A percentile compares a stretch with the other conserved stretches of the same genome.
phyloP scores from a whole-genome alignment of 2,888 invertebrate genomes.

The Caenorhabditis sp. region DNA sequence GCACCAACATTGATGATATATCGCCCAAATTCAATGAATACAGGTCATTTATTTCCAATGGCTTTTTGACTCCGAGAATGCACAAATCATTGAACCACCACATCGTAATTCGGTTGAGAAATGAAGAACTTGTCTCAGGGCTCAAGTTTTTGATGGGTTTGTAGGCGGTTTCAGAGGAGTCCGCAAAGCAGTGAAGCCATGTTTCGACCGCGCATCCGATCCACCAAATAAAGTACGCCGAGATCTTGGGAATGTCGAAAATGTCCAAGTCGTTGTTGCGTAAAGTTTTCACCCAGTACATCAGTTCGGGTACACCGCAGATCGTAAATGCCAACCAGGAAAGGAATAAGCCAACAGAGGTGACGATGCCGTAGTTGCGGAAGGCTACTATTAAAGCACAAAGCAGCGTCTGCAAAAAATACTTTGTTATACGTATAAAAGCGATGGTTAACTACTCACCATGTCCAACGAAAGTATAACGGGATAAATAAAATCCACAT shows the following conservation, averaged over 20 bases:
- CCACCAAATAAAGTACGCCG: conserved; percentile 62
- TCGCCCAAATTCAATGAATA: conserved; percentile 64
- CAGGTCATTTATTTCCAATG: conserved; percentile 63
- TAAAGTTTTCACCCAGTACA: conserved; percentile 55
- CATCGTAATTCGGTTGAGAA: conserved; percentile 85
- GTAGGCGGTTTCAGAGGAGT: conserved; percentile 48
- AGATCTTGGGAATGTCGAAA: conserved; percentile 31
- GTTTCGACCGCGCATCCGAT: conserved; percentile 52
- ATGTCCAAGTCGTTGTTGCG: conserved; percentile 7
- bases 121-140: conserved; percentile 85
- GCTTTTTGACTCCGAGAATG: conserved; percentile 61
- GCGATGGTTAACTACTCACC: conserved; percentile 37
- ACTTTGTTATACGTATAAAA: neutral
- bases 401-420: conserved; percentile 57
- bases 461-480: conserved; percentile 62
- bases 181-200: conserved; percentile 63
- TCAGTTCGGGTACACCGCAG: conserved; percentile 76
- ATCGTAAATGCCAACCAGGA: conserved; percentile 86
- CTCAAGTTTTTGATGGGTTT: conserved; percentile 77
- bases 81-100: conserved; percentile 82
- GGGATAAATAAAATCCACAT: conserved; percentile 67
- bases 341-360: conserved; percentile 88
- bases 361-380: conserved; percentile 82
- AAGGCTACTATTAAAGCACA: conserved; percentile 80
- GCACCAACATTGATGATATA: conserved; percentile 62